A percentile compares a stretch with the other conserved stretches of the same genome.
phyloP scores from a whole-genome alignment of 2,113 vertebrate species.

The Vidua macroura region DNA sequence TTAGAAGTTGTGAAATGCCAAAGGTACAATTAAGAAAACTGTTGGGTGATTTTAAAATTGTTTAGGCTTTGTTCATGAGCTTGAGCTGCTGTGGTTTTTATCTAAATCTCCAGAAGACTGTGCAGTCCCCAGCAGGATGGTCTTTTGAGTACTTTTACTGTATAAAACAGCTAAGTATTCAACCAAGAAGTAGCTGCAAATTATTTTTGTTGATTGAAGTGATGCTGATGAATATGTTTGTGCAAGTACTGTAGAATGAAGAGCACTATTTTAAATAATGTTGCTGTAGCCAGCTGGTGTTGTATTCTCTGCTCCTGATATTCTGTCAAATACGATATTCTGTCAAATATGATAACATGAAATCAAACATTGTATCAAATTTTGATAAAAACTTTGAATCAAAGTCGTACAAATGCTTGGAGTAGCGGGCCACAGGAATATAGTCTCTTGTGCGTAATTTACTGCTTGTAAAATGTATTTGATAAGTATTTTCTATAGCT shows the following conservation, averaged over 20 bases:
- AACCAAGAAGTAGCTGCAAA: not conserved
- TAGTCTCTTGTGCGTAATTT: not conserved
- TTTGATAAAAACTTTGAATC: not conserved
- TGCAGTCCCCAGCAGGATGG: not conserved
- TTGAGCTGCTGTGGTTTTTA: not conserved
- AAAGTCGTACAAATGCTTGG: conserved; percentile 54
- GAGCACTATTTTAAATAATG: not conserved
- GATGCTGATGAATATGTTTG: not conserved
- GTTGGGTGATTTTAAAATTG: not conserved
- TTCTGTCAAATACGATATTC: conserved; percentile 6
- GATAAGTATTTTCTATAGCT: not conserved
- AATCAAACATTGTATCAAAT: not conserved
- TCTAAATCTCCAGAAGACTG: not conserved
- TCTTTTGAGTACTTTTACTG: not conserved
- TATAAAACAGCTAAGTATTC: not conserved
- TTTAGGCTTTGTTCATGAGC: not conserved
- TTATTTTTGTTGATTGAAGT: not conserved
- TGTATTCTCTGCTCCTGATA: not conserved
- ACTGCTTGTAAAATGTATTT: not conserved
- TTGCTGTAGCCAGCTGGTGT: not conserved
- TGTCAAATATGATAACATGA: conserved; percentile 34
- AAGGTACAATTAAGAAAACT: not conserved
- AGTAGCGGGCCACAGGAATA: conserved; percentile 7
- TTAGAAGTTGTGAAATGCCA: not conserved
- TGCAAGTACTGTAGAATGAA: not conserved